These are phyloP conservation scores for Jaculus jaculus DNA, from an alignment of 2,113 vertebrate genomes.

Conservation along the genomic window DNA sequence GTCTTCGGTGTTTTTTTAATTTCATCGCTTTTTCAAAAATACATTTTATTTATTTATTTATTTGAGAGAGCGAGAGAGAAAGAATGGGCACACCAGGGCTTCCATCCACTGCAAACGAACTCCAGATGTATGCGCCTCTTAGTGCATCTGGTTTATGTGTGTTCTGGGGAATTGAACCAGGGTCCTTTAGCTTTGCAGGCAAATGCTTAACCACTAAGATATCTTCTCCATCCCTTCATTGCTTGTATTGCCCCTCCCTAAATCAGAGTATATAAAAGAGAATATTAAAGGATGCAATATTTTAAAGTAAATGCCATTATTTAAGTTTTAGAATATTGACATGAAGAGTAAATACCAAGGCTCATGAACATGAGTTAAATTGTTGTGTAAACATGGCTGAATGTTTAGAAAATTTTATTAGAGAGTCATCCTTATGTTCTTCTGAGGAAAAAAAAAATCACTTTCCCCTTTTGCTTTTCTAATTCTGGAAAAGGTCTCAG, in stretches of 20 bases:
- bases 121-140: too few relatives aligned
- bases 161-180: too few relatives aligned
- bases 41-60: too few relatives aligned
- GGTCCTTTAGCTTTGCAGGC: too few relatives aligned
- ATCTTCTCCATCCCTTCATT: too few relatives aligned
- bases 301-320: background rate
- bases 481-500: constrained; percentile 87
- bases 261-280: background rate
- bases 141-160: too few relatives aligned
- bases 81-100: too few relatives aligned
- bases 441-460: background rate
- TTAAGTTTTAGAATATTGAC: background rate
- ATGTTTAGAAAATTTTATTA: background rate
- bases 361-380: background rate
- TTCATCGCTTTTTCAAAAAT: too few relatives aligned
- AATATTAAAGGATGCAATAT: background rate
- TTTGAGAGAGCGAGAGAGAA: too few relatives aligned
- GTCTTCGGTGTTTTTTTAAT: background rate
- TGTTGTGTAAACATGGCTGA: background rate
- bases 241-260: background rate
- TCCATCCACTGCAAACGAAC: too few relatives aligned
- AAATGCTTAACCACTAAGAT: too few relatives aligned
- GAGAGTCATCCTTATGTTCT: background rate
- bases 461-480: background rate
- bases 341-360: background rate